These are phyloP conservation scores for Drosophila affinis DNA, from an alignment of 2,888 invertebrate species.

Conservation along the genomic window DNA sequence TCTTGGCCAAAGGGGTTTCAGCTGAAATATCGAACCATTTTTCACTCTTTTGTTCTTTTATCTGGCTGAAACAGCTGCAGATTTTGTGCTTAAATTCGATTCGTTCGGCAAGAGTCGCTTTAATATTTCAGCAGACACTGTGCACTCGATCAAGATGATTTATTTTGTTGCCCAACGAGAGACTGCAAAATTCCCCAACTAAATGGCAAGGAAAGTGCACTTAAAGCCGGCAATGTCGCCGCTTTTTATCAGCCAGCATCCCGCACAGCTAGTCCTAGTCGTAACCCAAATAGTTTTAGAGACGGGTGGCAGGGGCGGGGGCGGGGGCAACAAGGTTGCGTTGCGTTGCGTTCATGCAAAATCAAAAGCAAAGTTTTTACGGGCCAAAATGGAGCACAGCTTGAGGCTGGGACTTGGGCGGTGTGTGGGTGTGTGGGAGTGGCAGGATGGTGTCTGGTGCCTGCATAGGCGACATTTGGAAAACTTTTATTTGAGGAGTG, in stretches of 20 bases:
- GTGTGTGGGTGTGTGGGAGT: not conserved
- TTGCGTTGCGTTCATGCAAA: conserved; percentile 51
- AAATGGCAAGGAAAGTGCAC: conserved; percentile 42
- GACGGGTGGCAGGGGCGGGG: conserved; percentile 16
- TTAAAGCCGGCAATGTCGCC: conserved; percentile 21
- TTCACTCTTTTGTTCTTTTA: conserved; percentile 29
- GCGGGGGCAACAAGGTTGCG: conserved; percentile 6
- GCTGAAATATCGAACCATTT: conserved; percentile 29
- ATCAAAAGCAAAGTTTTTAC: conserved; percentile 71
- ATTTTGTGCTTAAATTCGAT: conserved; percentile 35
- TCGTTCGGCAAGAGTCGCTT: conserved; percentile 33
- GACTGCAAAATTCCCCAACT: conserved; percentile 33
- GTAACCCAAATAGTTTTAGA: conserved; percentile 52
- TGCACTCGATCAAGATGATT: conserved; percentile 74
- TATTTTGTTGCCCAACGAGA: conserved; percentile 45
- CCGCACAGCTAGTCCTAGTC: conserved; percentile 27
- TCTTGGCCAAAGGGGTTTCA: conserved; percentile 19
- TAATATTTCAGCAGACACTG: conserved; percentile 59
- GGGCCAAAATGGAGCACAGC: conserved; percentile 51
- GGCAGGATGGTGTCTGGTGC: conserved; percentile 5
- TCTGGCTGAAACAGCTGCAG: conserved; percentile 35
- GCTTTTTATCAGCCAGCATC: conserved; percentile 46
- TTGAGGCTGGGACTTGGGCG: not conserved
- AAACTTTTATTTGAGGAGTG: conserved; percentile 61
- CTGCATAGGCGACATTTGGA: conserved; percentile 65